Base-by-base conservation (phyloP, 2,797 vertebrate genomes). In the Bovichtus diacanthus region DNA sequence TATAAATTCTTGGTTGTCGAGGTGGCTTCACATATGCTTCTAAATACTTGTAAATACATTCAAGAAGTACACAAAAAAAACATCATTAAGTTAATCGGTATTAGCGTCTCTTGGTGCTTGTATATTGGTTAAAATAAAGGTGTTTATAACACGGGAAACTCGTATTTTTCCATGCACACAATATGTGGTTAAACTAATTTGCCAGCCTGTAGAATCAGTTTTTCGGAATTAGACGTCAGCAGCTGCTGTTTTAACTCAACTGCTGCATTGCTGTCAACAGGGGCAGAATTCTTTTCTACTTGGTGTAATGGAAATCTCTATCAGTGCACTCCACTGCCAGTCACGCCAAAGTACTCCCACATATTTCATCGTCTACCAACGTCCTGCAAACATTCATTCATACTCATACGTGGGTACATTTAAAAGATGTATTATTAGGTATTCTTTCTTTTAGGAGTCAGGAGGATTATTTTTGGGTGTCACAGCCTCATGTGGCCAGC, bases 231-330 rank as follows among this genome's bases (percentile, higher is more conserved):
- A 55, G 53, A 70, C 11, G 27, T 82, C 78, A 70, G 82, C 88
- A 88, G 90, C 90, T 90, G 92, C 90, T 78, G 86, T 81, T 85
- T 84, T 54, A 87, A 83, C 76, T 86, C 86, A 62, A 80, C 83
- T 76, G 54, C 70, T 90, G 86, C 88, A 89, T 67, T 76, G 10
- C 65, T 80, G 84, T 88, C 85, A 91, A 63, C 74, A 70, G 49
- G 44, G 60, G 70, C 56, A 64, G 65, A 80, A 91, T 90, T 92
- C 78, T 84, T 91, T 84, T 87, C 85, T 74, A 53, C 62, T 81
- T 54, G 56, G 39, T 75, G 82, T 80, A 87, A 89, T 92, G 90
- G 92, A 91, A 93, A 89, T 77, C 54, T 85, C 54, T 78, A 72
- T 83, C 78, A 61, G 63, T 61, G 70, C 68, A 53, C 43, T 70